Conservation (phyloP, 2,113 vertebrate species). For the Calidris pugnax region DNA sequence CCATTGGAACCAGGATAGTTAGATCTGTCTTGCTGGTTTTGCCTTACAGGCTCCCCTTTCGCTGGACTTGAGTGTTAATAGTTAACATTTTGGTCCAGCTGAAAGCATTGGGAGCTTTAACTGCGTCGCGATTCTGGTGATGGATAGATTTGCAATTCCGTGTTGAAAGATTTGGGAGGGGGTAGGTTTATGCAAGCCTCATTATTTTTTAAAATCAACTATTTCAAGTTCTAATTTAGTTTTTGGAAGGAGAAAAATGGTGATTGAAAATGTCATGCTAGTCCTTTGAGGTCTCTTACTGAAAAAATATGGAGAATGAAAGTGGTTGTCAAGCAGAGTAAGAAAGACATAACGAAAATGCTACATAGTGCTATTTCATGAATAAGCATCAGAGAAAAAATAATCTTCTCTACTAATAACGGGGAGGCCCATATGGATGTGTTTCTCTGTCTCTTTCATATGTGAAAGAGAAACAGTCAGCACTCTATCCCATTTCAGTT, state of each 20-base stretch:
- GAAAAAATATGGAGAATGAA: neutral
- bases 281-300: neutral
- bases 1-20: neutral
- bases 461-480: neutral
- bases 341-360: neutral
- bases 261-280: neutral
- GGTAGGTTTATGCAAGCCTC: neutral
- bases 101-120: neutral
- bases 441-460: neutral
- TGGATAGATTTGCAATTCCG: neutral
- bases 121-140: neutral
- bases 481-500: neutral
- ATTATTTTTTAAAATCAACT: neutral
- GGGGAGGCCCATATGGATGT: neutral
- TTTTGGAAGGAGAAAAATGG: neutral
- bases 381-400: neutral
- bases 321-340: neutral
- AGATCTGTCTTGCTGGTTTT: neutral
- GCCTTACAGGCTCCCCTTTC: neutral
- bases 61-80: neutral
- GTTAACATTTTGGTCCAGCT: neutral
- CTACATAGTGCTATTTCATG: neutral
- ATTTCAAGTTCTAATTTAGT: neutral
- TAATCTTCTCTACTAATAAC: neutral
- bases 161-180: neutral